A percentile compares a stretch with the other conserved stretches of the same genome.
These are phyloP conservation scores for Phyllopteryx taeniolatus DNA, from an alignment of 2,113 vertebrate genomes.

Conservation along the genomic window DNA sequence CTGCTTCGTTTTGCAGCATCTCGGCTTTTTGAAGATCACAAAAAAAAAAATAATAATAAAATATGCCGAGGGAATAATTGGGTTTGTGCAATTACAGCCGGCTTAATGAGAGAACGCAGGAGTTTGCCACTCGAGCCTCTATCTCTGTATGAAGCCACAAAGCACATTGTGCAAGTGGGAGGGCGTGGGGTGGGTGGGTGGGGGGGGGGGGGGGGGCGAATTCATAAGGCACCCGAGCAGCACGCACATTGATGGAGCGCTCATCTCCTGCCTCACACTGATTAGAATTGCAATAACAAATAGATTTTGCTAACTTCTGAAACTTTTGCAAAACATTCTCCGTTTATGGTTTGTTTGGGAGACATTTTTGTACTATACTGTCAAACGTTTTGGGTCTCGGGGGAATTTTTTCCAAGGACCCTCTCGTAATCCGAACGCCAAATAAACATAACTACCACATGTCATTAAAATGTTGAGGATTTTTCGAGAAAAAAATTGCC, in stretches of 20 bases:
- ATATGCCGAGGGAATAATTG: constrained; percentile 74
- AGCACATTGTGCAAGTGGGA: background rate
- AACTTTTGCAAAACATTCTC: background rate
- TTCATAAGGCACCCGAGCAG: background rate
- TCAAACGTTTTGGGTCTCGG: background rate
- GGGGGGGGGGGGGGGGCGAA: background rate
- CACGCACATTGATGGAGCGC: constrained; percentile 27
- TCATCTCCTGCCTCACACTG: constrained; percentile 35
- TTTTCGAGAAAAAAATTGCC: no score
- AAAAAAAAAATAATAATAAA: constrained; percentile 29
- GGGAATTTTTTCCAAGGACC: no score
- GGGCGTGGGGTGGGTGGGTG: no score
- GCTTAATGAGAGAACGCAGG: constrained; percentile 74
- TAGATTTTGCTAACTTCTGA: background rate
- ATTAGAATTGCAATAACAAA: constrained; percentile 19
- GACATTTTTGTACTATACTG: background rate
- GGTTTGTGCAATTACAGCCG: constrained; percentile 73
- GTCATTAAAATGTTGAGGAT: no score
- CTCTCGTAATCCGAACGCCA: no score
- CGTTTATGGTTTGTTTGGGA: background rate
- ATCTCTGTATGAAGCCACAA: constrained; percentile 3
- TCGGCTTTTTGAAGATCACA: constrained; percentile 79
- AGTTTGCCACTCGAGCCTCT: constrained; percentile 51
- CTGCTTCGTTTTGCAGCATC: constrained; percentile 69
- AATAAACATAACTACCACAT: no score